A percentile compares a stretch with the other conserved stretches of the same genome.
Conservation (phyloP, 1,140 invertebrate species). For the Bactericera cockerelli region DNA sequence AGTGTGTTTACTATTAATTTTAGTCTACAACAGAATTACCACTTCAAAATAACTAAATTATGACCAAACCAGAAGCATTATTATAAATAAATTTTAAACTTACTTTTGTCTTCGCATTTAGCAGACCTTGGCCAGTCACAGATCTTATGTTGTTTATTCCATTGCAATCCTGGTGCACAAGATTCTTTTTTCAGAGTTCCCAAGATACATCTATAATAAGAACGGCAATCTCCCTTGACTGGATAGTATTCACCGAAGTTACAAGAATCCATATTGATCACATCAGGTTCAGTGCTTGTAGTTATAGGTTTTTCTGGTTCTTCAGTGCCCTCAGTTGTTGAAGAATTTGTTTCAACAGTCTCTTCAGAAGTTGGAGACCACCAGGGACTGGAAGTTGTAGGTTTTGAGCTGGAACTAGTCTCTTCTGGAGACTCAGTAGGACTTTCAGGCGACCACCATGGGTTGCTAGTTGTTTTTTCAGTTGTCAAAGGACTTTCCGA, state of each 20-base stretch:
- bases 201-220: constrained; percentile 55
- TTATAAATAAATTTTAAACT: too few relatives aligned
- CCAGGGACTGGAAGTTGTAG: constrained; percentile 33
- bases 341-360: not conserved
- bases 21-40: too few relatives aligned
- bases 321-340: constrained; percentile 10
- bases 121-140: constrained; percentile 69
- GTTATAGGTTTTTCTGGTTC: not conserved
- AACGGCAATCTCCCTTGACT: constrained; percentile 50
- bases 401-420: constrained; percentile 26
- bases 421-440: constrained; percentile 20
- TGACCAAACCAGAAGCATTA: too few relatives aligned
- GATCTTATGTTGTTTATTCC: constrained; percentile 44
- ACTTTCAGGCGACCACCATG: constrained; percentile 27
- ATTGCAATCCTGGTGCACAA: constrained; percentile 65
- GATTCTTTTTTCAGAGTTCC: constrained; percentile 47
- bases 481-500: not conserved
- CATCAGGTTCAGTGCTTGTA: constrained; percentile 10
- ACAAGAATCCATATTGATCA: constrained; percentile 32
- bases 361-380: constrained; percentile 30
- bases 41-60: too few relatives aligned
- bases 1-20: too few relatives aligned
- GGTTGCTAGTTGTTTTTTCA: constrained; percentile 27
- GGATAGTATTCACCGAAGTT: constrained; percentile 43
- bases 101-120: constrained; percentile 34